phyloP scores from a whole-genome alignment of 2,113 vertebrate genomes.

The Pagrus major region DNA sequence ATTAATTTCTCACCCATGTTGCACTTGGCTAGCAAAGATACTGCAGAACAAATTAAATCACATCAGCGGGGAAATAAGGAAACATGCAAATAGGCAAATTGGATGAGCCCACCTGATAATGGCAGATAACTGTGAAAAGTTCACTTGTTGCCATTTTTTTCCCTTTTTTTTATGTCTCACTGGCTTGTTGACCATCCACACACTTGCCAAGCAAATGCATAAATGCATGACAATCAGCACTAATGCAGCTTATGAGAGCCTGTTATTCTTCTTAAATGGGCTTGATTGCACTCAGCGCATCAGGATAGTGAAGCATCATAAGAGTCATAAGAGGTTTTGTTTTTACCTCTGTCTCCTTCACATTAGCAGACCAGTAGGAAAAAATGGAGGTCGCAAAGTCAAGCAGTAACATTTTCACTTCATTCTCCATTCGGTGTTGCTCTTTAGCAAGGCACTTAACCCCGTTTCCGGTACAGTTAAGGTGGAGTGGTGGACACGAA shows the following conservation, averaged over 20 bases:
- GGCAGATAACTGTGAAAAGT: constrained; percentile 35
- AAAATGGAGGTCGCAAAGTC: not conserved
- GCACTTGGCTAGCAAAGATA: constrained; percentile 19
- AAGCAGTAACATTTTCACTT: not conserved
- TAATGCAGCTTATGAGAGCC: constrained; percentile 10
- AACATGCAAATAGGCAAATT: constrained; percentile 46
- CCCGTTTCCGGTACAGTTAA: not conserved
- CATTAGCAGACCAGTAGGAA: not conserved
- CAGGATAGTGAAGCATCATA: not conserved
- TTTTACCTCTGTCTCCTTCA: not conserved
- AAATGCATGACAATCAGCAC: constrained; percentile 15
- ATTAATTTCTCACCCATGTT: constrained; percentile 17
- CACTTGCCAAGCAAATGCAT: constrained; percentile 2
- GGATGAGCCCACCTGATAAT: constrained; percentile 50
- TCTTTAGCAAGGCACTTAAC: constrained; percentile 11
- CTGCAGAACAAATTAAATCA: constrained; percentile 49
- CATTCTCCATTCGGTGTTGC: not conserved
- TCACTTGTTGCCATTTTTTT: not conserved
- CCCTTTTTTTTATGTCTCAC: not conserved
- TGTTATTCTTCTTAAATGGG: constrained; percentile 9
- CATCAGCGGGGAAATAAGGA: constrained; percentile 51
- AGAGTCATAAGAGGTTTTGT: not conserved
- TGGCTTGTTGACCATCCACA: constrained; percentile 19
- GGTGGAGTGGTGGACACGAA: not conserved
- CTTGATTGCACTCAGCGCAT: constrained; percentile 3